Evolutionary conservation across 2,888 invertebrate genomes (phyloP).

Genomic region (Glyphotaelius pellucidus): DNA sequence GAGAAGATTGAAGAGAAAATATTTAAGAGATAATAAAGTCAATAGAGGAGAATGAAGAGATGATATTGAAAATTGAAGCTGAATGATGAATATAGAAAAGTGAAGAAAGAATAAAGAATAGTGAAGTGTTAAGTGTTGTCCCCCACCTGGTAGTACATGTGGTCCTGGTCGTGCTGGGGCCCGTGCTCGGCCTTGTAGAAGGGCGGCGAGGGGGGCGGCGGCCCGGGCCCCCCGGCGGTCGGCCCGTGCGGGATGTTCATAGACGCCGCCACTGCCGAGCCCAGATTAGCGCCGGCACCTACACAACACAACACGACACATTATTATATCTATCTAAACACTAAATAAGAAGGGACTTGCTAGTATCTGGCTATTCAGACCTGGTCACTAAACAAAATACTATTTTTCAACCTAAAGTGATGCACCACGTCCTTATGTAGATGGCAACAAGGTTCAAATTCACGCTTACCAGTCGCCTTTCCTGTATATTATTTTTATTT

Average conservation of each 20-base stretch:
- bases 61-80: no score
- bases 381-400: background rate
- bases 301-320: background rate
- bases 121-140: background rate
- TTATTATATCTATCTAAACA: background rate
- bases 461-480: no score
- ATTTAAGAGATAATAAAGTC: background rate
- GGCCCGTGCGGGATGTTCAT: conserved; percentile 88
- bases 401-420: no score
- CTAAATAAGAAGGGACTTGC: background rate
- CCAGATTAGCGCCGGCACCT: conserved; percentile 80
- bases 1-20: background rate
- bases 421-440: no score
- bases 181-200: conserved; percentile 73
- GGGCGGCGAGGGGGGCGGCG: conserved; percentile 69
- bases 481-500: no score
- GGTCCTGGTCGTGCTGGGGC: conserved; percentile 81
- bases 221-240: conserved; percentile 73
- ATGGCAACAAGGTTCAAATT: no score
- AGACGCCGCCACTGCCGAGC: conserved; percentile 86
- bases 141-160: conserved; percentile 88
- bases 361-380: background rate
- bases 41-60: background rate
- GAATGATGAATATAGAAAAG: background rate
- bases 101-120: background rate